Conservation (phyloP, 2,113 vertebrate species). For the Sporophila hypoxantha region DNA sequence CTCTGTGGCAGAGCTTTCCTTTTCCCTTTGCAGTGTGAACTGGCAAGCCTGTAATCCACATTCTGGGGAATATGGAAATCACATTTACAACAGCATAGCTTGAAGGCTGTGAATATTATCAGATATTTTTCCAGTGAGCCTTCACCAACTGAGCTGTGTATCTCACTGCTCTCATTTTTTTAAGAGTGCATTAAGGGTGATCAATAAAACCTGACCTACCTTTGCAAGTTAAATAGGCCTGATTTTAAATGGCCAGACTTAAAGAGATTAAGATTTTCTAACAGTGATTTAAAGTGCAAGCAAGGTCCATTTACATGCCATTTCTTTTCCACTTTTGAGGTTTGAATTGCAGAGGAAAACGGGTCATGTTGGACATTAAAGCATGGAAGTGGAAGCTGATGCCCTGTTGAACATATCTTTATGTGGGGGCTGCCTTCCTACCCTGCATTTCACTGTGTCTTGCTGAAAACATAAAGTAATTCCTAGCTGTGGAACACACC, state of each 20-base stretch:
- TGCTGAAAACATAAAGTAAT: neutral
- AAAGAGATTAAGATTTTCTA: neutral
- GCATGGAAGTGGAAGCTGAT: neutral
- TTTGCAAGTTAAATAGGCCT: slow-evolving; percentile 23
- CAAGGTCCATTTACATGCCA: neutral
- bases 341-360: neutral
- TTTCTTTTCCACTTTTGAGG: neutral
- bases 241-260: slow-evolving; percentile 3
- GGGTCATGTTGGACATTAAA: neutral
- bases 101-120: neutral
- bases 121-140: neutral
- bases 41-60: neutral
- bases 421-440: neutral
- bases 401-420: neutral
- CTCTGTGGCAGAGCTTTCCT: neutral
- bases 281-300: slow-evolving; percentile 8
- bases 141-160: neutral
- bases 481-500: neutral
- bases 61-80: neutral
- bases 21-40: neutral
- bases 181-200: neutral
- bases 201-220: slow-evolving; percentile 19
- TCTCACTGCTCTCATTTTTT: neutral
- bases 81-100: neutral
- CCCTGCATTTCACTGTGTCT: neutral